Conservation (phyloP, 2,113 vertebrate species). For the Macrotis lagotis region DNA sequence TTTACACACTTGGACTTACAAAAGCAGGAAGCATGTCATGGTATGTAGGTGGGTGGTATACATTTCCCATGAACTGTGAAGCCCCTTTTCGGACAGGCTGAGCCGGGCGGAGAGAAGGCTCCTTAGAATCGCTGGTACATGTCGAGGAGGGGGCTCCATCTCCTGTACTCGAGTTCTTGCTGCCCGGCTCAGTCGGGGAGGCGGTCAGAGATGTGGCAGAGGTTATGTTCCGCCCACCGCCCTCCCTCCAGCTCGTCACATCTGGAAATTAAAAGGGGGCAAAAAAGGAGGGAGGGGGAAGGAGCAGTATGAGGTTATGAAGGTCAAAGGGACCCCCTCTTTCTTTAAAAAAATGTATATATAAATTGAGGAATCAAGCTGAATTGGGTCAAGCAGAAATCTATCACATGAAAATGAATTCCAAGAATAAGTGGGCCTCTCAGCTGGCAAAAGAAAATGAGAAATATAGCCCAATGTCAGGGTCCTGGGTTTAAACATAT, state of each 20-base stretch:
- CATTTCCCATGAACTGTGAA: constrained; percentile 89
- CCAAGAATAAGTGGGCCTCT: neutral
- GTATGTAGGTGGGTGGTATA: constrained; percentile 94
- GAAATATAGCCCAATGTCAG: accelerated
- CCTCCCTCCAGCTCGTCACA: constrained; percentile 99
- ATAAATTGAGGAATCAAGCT: neutral
- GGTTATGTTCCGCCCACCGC: constrained; percentile 97
- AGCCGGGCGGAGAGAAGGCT: constrained; percentile 93
- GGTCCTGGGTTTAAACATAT: accelerated
- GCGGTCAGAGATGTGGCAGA: constrained; percentile 90
- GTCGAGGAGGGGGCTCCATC: constrained; percentile 88
- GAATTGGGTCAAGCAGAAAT: neutral
- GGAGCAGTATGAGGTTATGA: constrained; percentile 65
- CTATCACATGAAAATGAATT: neutral
- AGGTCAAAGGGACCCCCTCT: constrained; percentile 52
- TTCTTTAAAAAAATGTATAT: constrained; percentile 17
- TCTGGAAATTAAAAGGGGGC: constrained; percentile 84
- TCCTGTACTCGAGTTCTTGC: constrained; percentile 86
- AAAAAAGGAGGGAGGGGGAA: constrained; percentile 28
- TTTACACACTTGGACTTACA: constrained; percentile 84
- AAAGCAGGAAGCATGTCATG: constrained; percentile 99
- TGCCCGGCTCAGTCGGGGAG: constrained; percentile 92
- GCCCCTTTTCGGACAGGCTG: constrained; percentile 91
- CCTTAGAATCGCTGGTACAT: constrained; percentile 89
- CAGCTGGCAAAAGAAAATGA: neutral